Base-by-base conservation (phyloP, 2,888 invertebrate genomes). In the Adelphocoris suturalis region DNA sequence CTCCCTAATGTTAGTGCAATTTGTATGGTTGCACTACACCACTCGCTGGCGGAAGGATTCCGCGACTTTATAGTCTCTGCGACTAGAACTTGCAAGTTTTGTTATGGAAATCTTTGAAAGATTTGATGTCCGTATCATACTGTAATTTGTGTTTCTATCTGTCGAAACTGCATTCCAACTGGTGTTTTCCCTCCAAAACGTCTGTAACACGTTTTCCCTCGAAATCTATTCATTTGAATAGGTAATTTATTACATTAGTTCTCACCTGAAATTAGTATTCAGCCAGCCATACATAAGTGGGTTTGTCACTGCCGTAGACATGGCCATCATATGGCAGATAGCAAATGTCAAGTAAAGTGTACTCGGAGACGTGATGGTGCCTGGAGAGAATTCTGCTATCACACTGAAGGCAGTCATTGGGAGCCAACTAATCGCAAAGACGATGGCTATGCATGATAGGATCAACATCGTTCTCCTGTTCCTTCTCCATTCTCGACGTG, bases 231-330 rank as follows among this genome's bases (percentile, higher is more conserved):
- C 52, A 3, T 3, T 11, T 11, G 1, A 52, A 52, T 5, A n/a
- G n/a, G n/a, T n/a, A 2, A 52, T 52, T 52, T 52, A 14, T 14
- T 13, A 5, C 11, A 3, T 11, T 7, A 11, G 52, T 94, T 92
- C 94, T 94, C 92, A 86, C 76, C 94, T 92, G 92, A 95, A 95
- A 92, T 95, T 94, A 90, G 95, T 95, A 92, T 95, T 95, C 89
- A 95, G 93, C 94, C 95, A 94, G 11, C 95, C 95, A 92, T 95
- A 95, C 61, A 95, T 93, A n/a, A 95, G 93, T 0, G 95, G 95
- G 92, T 95, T 95, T 28, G 94, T 93, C 91, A 94, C 94, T 0
- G 95, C 94, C 0, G 95, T 94, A 75, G 94, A 93, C 93, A 95
- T 94, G 28, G 95, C 95, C n/a, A 95, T 92, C 91, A 95, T 92